phyloP scores from a whole-genome alignment of 1,140 invertebrate species.

The Neelides sp. region DNA sequence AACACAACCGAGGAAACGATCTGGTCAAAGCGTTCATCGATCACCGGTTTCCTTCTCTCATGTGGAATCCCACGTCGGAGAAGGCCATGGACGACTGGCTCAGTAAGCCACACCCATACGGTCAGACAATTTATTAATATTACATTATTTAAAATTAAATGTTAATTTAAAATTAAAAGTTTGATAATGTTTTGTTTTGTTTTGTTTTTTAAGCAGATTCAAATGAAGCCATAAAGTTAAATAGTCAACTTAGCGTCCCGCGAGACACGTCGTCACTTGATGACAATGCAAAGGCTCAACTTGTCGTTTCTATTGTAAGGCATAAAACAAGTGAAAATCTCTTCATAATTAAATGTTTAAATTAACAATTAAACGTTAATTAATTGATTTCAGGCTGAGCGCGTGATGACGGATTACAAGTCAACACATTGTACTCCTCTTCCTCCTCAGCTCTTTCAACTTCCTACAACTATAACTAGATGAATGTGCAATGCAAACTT shows the following conservation, averaged over 20 bases:
- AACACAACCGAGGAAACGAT: conserved; percentile 74
- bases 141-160: not conserved
- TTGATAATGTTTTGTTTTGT: not conserved
- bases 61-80: conserved; percentile 42
- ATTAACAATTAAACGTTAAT: conserved; percentile 1
- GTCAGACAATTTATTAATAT: conserved; percentile 1
- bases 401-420: conserved; percentile 72
- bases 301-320: conserved; percentile 17
- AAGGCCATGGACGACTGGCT: conserved; percentile 47
- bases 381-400: conserved; percentile 46
- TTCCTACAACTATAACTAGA: no score
- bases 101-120: conserved; percentile 24
- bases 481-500: no score
- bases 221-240: not conserved
- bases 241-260: conserved; percentile 5
- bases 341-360: not conserved
- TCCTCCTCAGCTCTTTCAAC: conserved; percentile 51
- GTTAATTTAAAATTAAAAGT: not conserved
- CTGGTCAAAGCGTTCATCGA: conserved; percentile 60
- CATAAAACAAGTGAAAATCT: not conserved
- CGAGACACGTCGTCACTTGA: conserved; percentile 1
- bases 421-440: conserved; percentile 76
- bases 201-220: not conserved
- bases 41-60: conserved; percentile 60
- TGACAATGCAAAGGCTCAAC: conserved; percentile 5